A percentile compares a stretch with the other conserved stretches of the same genome.
Evolutionary conservation across 2,888 invertebrate genomes (phyloP).

Genomic region (Macrosoma leucophasiata): DNA sequence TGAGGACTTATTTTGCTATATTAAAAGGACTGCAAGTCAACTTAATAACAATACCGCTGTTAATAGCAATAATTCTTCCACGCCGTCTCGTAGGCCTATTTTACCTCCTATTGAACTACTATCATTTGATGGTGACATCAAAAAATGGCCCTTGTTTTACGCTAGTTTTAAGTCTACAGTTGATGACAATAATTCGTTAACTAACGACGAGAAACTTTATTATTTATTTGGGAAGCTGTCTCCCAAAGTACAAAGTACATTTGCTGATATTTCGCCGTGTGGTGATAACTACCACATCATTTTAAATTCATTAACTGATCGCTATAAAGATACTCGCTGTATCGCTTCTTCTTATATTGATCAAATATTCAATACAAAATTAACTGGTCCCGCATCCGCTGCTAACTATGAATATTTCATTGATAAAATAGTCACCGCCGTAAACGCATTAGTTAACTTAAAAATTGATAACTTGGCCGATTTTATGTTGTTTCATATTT

Average conservation of each 20-base stretch:
- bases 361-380: constrained; percentile 25
- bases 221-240: constrained; percentile 4
- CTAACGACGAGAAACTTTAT: constrained; percentile 1
- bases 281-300: constrained; percentile 3
- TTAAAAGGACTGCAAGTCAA: constrained; percentile 3
- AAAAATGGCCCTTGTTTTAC: constrained; percentile 10
- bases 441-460: too few species aligned
- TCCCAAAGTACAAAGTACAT: background rate
- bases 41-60: background rate
- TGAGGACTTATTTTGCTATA: constrained; percentile 2
- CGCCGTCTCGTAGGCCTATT: background rate
- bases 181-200: constrained; percentile 1
- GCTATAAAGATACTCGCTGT: constrained; percentile 1
- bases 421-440: too few species aligned
- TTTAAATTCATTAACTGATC: constrained; percentile 1
- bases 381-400: too few species aligned
- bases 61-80: background rate
- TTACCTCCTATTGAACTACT: constrained; percentile 11
- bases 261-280: constrained; percentile 2
- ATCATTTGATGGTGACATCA: constrained; percentile 9
- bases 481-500: too few species aligned
- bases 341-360: constrained; percentile 2
- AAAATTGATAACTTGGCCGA: too few species aligned
- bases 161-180: constrained; percentile 7
- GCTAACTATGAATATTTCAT: too few species aligned